Percentiles rank a stretch among this genome's conserved stretches.
phyloP scores from a whole-genome alignment of 2,797 vertebrate genomes.

The Euthynnus affinis region DNA sequence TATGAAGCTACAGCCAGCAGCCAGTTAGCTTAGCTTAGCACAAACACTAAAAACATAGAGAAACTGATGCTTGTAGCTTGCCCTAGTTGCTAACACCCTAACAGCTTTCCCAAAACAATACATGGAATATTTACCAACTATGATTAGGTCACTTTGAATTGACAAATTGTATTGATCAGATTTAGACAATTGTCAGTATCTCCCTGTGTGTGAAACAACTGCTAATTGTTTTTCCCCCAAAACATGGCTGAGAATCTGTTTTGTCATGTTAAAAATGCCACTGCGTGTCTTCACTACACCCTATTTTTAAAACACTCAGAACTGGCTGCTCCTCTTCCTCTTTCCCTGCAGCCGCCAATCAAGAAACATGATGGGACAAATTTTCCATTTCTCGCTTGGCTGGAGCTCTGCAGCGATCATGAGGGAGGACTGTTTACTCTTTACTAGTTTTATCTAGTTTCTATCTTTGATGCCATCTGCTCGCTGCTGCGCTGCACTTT shows the following conservation, averaged over 20 bases:
- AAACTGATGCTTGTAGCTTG: background rate
- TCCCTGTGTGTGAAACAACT: too few relatives aligned
- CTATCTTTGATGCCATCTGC: background rate
- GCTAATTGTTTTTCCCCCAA: background rate
- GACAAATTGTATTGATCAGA: too few relatives aligned
- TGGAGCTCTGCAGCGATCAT: constrained; percentile 6
- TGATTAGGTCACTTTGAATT: background rate
- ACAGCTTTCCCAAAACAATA: background rate
- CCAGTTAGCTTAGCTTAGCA: background rate
- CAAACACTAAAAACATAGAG: background rate
- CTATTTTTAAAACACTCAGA: background rate
- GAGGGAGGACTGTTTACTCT: background rate
- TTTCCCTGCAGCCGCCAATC: constrained; percentile 5
- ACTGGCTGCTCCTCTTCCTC: background rate
- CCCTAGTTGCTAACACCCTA: too few relatives aligned
- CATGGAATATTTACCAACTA: background rate
- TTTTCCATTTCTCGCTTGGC: constrained; percentile 25
- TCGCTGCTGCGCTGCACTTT: background rate
- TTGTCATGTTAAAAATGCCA: background rate
- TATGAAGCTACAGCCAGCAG: background rate
- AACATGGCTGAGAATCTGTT: too few relatives aligned
- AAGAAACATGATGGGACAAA: background rate
- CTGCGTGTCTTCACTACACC: background rate
- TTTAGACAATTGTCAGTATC: background rate
- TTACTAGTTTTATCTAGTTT: constrained; percentile 1